A percentile compares a stretch with the other conserved stretches of the same genome.
Conservation (phyloP, 2,888 invertebrate genomes). For the Ypsolopha sequella region DNA sequence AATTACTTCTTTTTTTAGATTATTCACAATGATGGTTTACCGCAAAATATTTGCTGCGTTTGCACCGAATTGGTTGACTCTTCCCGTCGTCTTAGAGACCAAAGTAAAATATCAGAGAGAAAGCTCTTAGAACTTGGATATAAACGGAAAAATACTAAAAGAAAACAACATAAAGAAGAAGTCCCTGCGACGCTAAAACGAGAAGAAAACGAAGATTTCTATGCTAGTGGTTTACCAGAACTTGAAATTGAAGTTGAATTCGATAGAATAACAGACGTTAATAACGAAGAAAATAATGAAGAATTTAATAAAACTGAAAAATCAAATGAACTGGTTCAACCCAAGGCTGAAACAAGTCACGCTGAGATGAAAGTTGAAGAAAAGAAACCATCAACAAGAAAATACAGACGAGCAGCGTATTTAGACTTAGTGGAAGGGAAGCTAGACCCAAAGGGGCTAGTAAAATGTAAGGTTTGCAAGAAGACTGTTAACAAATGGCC, state of each 20-base stretch:
- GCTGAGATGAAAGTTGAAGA: background rate
- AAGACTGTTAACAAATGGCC: slow-evolving; percentile 21
- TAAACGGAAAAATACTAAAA: background rate
- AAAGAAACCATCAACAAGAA: slow-evolving; percentile 6
- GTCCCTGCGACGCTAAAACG: background rate
- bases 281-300: background rate
- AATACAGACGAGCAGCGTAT: slow-evolving; percentile 16
- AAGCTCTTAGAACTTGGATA: slow-evolving; percentile 9
- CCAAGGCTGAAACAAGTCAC: background rate
- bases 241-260: background rate
- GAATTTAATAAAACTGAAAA: background rate
- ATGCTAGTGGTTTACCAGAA: background rate
- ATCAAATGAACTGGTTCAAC: background rate
- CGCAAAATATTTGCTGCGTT: slow-evolving; percentile 12
- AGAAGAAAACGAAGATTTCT: background rate
- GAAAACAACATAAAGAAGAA: background rate
- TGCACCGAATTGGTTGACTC: slow-evolving; percentile 11
- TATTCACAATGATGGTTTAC: slow-evolving; percentile 12
- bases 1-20: slow-evolving; percentile 5
- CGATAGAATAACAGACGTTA: background rate
- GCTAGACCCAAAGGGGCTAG: slow-evolving; percentile 16
- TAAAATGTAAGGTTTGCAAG: slow-evolving; percentile 23
- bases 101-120: slow-evolving; percentile 6
- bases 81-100: slow-evolving; percentile 10
- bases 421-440: slow-evolving; percentile 20